Base-by-base conservation (phyloP, 2,797 vertebrate species). In the Calcarius lapponicus region DNA sequence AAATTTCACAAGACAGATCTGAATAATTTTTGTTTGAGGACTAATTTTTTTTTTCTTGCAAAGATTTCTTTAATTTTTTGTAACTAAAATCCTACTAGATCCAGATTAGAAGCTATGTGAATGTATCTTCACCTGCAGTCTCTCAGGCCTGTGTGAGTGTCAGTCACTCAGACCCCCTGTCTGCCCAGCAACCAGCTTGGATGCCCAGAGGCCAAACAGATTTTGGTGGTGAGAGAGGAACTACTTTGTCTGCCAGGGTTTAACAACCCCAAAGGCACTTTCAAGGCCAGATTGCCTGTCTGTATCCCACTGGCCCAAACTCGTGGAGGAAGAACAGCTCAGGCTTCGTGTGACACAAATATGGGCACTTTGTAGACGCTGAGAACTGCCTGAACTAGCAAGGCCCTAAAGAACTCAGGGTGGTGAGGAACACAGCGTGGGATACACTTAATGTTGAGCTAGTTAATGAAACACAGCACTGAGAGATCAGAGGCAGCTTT, bases 321-420 rank as follows among this genome's bases (percentile, higher is more conserved):
- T 32, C 29, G 9, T 6, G 29, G n/a, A n/a, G 7, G 9, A 80
- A 32, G 8, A 90, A 47, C 7, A 50, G 34, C 13, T 69, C 66
- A 31, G 34, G 29, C 8, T 64, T 42, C 1, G 4, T 1, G 24
- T 0, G 0, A 58, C n/a, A 62, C 0, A 0, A 43, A 29, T 10
- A 64, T 0, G 0, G 42, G 45, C 90, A 34, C 25, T 2, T 3
- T 0, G 26, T 4, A 47, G 21, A 40, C 42, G 28, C 29, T 26
- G 38, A 74, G 72, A 73, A 66, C 31, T 36, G 42, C 26, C 57
- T 38, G 8, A 85, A 62, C 8, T 29, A 40, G 1, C 6, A 32
- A 10, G 11, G 47, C 3, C n/a, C 20, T 42, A 28, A 47, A 50
- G 11, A 10, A 34, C 29, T 42, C 29, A 64, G 50, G 47, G n/a